Conservation (phyloP, 2,888 invertebrate species). For the Drosophila fulvimacula region DNA sequence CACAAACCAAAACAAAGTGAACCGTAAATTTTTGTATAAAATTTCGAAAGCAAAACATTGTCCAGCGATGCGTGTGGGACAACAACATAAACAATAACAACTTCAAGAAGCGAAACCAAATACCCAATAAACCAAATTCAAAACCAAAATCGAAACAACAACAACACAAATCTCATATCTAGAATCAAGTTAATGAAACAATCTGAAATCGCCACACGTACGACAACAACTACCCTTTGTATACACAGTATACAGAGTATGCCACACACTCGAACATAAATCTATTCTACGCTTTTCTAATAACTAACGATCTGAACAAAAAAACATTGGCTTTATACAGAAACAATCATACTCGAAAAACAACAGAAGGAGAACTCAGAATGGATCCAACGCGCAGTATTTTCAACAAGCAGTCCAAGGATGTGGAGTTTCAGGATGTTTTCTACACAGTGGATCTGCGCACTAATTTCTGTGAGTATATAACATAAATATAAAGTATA, state of each 20-base stretch:
- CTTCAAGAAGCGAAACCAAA: conserved; percentile 12
- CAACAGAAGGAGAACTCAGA: conserved; percentile 2
- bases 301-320: conserved; percentile 12
- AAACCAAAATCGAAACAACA: conserved; percentile 11
- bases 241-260: conserved; percentile 1
- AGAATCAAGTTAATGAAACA: conserved; percentile 64
- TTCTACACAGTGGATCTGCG: conserved; percentile 82
- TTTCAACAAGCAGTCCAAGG: conserved; percentile 74
- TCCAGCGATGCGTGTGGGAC: conserved; percentile 36
- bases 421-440: conserved; percentile 85
- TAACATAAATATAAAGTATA: background rate
- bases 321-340: conserved; percentile 32
- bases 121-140: conserved; percentile 5
- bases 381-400: conserved; percentile 67
- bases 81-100: conserved; percentile 47
- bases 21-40: conserved; percentile 12
- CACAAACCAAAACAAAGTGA: conserved; percentile 39
- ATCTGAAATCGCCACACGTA: conserved; percentile 70
- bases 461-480: conserved; percentile 74
- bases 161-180: conserved; percentile 4
- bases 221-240: background rate
- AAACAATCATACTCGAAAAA: conserved; percentile 13
- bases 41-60: conserved; percentile 34
- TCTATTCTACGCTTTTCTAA: conserved; percentile 8
- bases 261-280: conserved; percentile 5